Conservation (phyloP, 35 echinoderm and acorn worm genomes). For the Ophioderma brevispina region DNA sequence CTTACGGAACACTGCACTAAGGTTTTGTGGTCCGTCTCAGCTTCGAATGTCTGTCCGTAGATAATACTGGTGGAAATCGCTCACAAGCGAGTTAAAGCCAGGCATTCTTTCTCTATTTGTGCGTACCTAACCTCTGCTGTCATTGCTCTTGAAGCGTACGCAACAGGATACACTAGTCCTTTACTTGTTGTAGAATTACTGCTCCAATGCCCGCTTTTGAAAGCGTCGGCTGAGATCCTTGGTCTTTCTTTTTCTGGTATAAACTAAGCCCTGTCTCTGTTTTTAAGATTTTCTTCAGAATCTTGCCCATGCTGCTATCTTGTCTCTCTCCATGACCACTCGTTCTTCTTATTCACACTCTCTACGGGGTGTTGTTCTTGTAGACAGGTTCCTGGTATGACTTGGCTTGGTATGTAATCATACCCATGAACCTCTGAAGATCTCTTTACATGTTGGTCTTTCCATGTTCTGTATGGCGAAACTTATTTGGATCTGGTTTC, state of each 20-base stretch:
- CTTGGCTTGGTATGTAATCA: conserved; percentile 63
- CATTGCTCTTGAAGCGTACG: conserved; percentile 60
- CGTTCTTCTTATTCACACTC: conserved; percentile 56
- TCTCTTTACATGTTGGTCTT: conserved; percentile 14
- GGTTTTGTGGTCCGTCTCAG: conserved; percentile 69
- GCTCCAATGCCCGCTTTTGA: conserved; percentile 50
- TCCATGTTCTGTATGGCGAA: conserved; percentile 17
- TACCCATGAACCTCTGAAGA: conserved; percentile 58
- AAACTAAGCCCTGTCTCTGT: conserved; percentile 21
- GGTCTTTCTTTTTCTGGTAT: conserved; percentile 42
- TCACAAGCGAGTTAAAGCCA: conserved; percentile 53
- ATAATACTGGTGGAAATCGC: conserved; percentile 52
- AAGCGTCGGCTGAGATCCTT: conserved; percentile 41
- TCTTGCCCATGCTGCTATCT: conserved; percentile 26
- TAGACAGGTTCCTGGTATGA: conserved; percentile 65
- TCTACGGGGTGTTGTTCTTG: conserved; percentile 51
- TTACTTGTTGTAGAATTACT: conserved; percentile 46
- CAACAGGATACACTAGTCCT: conserved; percentile 34
- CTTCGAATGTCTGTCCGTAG: conserved; percentile 41
- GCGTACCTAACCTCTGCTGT: conserved; percentile 42
- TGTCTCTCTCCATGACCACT: conserved; percentile 47
- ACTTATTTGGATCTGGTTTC: conserved; percentile 64
- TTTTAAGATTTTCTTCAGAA: conserved; percentile 21
- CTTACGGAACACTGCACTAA: conserved; percentile 55
- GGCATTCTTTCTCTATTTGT: conserved; percentile 54